Conservation (phyloP, 2,797 vertebrate genomes). For the Thamnophis elegans region DNA sequence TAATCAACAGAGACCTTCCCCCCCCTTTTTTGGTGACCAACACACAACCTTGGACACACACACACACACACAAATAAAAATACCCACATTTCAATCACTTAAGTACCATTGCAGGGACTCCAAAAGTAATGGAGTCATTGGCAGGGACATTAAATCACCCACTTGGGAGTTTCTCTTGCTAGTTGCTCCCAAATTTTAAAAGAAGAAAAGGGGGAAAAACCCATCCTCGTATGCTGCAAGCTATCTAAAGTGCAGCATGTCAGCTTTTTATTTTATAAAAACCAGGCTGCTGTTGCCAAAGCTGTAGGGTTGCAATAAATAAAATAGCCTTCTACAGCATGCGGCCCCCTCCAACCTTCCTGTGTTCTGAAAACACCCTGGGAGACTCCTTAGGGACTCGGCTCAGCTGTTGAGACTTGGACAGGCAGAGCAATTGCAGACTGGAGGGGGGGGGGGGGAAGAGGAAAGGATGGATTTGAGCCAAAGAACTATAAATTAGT, state of each 20-base stretch:
- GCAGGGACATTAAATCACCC: slow-evolving; percentile 55
- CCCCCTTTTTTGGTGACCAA: no score
- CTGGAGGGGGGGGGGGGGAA: not conserved
- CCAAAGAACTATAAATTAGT: slow-evolving; percentile 1
- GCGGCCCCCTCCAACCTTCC: not conserved
- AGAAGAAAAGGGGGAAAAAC: slow-evolving; percentile 2
- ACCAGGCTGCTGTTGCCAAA: slow-evolving; percentile 29
- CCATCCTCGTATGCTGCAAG: slow-evolving; percentile 9
- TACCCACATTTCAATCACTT: slow-evolving; percentile 29
- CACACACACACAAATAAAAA: not conserved
- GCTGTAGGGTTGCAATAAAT: slow-evolving; percentile 50
- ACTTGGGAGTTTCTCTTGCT: slow-evolving; percentile 50
- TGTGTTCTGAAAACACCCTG: slow-evolving; percentile 25
- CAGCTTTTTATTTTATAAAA: slow-evolving; percentile 31
- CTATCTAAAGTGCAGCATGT: not conserved
- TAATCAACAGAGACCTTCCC: not conserved
- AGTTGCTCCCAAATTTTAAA: slow-evolving; percentile 37
- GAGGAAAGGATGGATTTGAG: not conserved
- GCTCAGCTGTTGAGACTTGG: not conserved
- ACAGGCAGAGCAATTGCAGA: not conserved
- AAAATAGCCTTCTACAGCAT: slow-evolving; percentile 6
- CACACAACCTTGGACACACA: no score
- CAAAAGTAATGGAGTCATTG: slow-evolving; percentile 45
- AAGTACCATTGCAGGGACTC: slow-evolving; percentile 16
- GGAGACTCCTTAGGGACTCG: not conserved